These are phyloP conservation scores for Nothoprocta pentlandii DNA, from an alignment of 2,113 vertebrate genomes.

Conservation along the genomic window DNA sequence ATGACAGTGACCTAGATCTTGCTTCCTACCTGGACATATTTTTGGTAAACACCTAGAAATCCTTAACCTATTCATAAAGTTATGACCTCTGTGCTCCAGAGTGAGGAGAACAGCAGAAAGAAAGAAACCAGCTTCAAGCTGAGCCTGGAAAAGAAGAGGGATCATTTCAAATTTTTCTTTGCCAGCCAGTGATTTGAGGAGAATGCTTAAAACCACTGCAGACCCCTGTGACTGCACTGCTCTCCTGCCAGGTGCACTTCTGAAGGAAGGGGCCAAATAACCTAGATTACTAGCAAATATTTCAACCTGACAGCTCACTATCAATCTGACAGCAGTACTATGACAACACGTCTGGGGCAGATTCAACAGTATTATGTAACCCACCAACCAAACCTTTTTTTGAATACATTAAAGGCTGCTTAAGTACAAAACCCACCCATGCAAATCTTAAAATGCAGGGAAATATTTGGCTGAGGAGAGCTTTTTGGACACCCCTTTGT, in stretches of 20 bases:
- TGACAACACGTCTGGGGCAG: conserved; percentile 73
- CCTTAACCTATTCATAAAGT: not conserved
- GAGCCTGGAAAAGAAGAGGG: not conserved
- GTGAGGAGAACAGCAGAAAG: not conserved
- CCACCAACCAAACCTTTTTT: conserved; percentile 72
- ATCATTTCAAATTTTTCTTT: not conserved
- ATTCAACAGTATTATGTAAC: conserved; percentile 73
- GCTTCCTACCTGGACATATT: not conserved
- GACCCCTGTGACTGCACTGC: not conserved
- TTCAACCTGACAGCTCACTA: conserved; percentile 70
- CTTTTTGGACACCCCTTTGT: conserved; percentile 67
- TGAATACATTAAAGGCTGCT: conserved; percentile 69
- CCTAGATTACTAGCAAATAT: conserved; percentile 62
- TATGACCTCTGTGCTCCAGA: not conserved
- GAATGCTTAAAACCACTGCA: not conserved
- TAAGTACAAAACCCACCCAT: conserved; percentile 74
- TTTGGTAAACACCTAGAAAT: not conserved
- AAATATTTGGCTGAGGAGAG: conserved; percentile 68
- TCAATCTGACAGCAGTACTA: conserved; percentile 67
- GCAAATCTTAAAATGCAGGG: conserved; percentile 69
- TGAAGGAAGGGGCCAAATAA: conserved; percentile 61
- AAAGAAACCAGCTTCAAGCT: not conserved
- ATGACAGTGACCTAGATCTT: not conserved
- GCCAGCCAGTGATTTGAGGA: not conserved
- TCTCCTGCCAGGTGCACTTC: not conserved